phyloP scores from a whole-genome alignment of 2,888 invertebrate species.

The Magallana nippona region DNA sequence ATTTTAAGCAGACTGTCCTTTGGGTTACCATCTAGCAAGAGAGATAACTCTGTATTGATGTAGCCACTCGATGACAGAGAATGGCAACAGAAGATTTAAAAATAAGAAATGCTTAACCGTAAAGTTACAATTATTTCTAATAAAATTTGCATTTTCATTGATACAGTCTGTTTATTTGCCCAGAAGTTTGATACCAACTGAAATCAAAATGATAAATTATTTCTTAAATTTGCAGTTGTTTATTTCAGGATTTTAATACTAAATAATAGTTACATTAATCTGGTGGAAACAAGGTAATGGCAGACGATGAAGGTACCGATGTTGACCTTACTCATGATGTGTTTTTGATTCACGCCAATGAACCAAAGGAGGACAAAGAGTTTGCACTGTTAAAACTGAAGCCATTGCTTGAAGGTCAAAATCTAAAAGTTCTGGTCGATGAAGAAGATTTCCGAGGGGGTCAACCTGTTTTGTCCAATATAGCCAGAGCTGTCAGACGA shows the following conservation, averaged over 20 bases:
- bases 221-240: not conserved
- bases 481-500: slow-evolving; percentile 19
- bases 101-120: no score
- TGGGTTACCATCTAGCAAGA: no score
- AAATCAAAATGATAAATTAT: not conserved
- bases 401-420: not conserved
- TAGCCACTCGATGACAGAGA: no score
- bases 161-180: no score
- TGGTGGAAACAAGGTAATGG: not conserved
- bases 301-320: not conserved
- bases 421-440: not conserved
- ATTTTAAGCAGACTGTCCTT: no score
- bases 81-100: no score
- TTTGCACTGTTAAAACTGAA: not conserved
- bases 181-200: not conserved
- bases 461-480: not conserved
- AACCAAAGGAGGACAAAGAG: not conserved
- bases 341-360: not conserved
- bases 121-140: no score
- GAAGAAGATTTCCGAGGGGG: not conserved
- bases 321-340: slow-evolving; percentile 3
- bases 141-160: no score
- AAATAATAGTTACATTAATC: not conserved
- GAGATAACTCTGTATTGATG: no score
- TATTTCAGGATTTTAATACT: not conserved